Evolutionary conservation across 2,888 invertebrate species (phyloP).

Genomic region (Iselma pallidipennis): DNA sequence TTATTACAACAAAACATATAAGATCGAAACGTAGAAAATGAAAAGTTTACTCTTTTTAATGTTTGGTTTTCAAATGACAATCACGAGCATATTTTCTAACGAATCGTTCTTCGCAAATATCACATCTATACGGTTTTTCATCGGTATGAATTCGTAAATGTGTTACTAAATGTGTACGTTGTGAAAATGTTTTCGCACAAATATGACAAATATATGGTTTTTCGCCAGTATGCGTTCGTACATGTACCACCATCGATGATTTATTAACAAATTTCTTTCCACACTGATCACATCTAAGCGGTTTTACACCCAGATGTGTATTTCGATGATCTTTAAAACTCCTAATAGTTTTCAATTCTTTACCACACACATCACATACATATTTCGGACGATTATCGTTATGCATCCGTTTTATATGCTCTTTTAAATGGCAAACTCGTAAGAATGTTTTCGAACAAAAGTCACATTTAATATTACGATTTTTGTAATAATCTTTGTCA

Average conservation of each 20-base stretch:
- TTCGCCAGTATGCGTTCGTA: constrained; percentile 47
- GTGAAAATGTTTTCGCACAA: too few relatives aligned
- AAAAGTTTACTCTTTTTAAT: too few relatives aligned
- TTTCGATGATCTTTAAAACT: constrained; percentile 31
- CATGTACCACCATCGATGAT: constrained; percentile 38
- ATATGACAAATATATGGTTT: constrained; percentile 56
- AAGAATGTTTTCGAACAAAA: neutral
- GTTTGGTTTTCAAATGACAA: neutral
- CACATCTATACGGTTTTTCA: constrained; percentile 41
- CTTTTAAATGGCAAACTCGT: neutral
- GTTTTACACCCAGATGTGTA: constrained; percentile 20
- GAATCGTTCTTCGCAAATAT: constrained; percentile 39
- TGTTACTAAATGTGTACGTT: too few relatives aligned
- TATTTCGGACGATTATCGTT: constrained; percentile 3
- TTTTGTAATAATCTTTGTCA: neutral
- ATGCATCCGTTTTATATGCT: neutral
- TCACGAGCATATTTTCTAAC: constrained; percentile 53
- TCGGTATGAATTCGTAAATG: too few relatives aligned
- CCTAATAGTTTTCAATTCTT: constrained; percentile 39
- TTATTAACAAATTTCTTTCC: constrained; percentile 46
- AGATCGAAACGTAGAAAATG: too few relatives aligned
- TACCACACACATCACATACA: constrained; percentile 43
- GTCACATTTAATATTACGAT: neutral
- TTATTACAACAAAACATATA: too few relatives aligned
- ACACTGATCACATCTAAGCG: constrained; percentile 30